Evolutionary conservation across 2,113 vertebrate genomes (phyloP).

Genomic region (Cynocephalus volans): DNA sequence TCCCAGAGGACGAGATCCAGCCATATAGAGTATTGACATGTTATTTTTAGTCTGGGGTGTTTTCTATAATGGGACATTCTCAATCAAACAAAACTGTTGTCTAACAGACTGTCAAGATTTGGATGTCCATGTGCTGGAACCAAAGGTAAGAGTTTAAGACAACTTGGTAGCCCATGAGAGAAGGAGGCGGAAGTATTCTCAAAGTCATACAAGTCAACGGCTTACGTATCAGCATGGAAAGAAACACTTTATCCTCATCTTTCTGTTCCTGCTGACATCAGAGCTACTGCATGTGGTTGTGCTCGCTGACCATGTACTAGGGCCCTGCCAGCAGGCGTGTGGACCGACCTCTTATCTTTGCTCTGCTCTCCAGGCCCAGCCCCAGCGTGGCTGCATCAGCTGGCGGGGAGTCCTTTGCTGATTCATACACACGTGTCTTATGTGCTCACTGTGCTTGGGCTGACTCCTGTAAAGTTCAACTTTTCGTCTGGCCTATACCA

Average conservation of each 20-base stretch:
- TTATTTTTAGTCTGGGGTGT: conserved; percentile 36
- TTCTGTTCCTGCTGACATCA: background rate
- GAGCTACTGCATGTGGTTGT: background rate
- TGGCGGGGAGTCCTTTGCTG: background rate
- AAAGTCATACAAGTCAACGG: background rate
- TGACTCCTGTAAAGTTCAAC: too few relatives aligned
- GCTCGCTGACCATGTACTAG: background rate
- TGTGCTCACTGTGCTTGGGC: background rate
- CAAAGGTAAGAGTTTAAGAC: background rate
- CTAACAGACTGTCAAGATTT: background rate
- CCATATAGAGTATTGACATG: background rate
- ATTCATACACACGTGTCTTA: background rate
- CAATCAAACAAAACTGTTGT: background rate
- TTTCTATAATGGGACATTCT: background rate
- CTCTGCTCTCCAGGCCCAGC: background rate
- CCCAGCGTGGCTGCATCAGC: rapidly evolving
- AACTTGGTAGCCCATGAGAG: background rate
- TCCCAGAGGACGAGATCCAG: background rate
- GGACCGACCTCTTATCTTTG: background rate
- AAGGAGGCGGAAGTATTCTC: background rate
- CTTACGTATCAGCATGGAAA: background rate
- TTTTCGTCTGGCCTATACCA: background rate
- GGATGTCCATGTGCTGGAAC: background rate
- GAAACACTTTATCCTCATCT: background rate
- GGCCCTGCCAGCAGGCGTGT: too few relatives aligned